Evolutionary conservation across 2,888 invertebrate species (phyloP), one percentile per base, ranked within the genome.

Genomic region (Brachylomia viminalis): DNA sequence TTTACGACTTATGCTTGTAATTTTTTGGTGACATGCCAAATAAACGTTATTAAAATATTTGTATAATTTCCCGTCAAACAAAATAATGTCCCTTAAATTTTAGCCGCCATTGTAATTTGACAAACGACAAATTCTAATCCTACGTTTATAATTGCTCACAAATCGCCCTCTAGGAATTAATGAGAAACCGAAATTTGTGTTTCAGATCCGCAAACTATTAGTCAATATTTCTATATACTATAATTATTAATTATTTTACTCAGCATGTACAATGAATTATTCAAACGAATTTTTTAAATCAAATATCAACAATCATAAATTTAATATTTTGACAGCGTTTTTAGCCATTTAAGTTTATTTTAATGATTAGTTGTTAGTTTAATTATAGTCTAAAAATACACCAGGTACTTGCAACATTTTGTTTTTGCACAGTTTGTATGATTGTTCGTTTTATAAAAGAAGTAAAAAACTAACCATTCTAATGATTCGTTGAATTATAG

Each of bases 181-280:
- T 59, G n/a, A 54, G 33, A 75, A 52, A 20, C 61, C 10, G 15
- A 81, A 20, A 45, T 68, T 72, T 52, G 38, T 79, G 70, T 73
- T 72, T 72, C 72, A 71, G 38, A 42, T 62, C 59, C 66, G 58
- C 75, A 75, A 69, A 62, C 71, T 76, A 45, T 78, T 74, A 74
- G 62, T 49, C 58, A 80, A 80, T 83, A 76, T 75, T 72, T 72
- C 72, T 79, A 65, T 66, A 82, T 74, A 68, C 79, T 70, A 72
- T n/a, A n/a, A n/a, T n/a, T n/a, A n/a, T n/a, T n/a, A n/a, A n/a
- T 82, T 85, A 82, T 79, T 82, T 87, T 78, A 89, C 83, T 82
- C 86, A 84, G 82, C 69, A 80, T 88, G 88, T 92, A 92, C 92
- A 94, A 94, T 92, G 92, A 93, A 92, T 90, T 88, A 87, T 83